Evolutionary conservation across 2,888 invertebrate species (phyloP).

Genomic region (Folsomia manolachei): DNA sequence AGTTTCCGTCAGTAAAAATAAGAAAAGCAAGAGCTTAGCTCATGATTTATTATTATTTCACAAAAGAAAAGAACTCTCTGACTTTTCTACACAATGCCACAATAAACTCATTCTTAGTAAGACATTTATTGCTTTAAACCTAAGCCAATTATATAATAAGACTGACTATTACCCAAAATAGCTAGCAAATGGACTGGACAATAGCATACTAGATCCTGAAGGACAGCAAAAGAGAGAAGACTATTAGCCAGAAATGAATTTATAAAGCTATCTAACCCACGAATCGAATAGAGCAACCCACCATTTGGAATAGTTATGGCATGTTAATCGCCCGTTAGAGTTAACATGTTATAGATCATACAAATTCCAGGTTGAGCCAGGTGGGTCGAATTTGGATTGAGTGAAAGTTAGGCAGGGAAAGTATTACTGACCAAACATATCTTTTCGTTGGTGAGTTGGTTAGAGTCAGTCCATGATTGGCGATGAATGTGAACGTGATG

Average conservation of each 20-base stretch:
- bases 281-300: too few relatives aligned
- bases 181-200: too few relatives aligned
- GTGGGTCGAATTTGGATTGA: too few relatives aligned
- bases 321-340: neutral
- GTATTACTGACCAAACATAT: too few relatives aligned
- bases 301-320: neutral
- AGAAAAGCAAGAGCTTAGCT: neutral
- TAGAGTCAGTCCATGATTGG: neutral
- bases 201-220: too few relatives aligned
- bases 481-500: neutral
- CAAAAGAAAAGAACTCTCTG: neutral
- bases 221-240: neutral
- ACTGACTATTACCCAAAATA: too few relatives aligned
- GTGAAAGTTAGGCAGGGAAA: neutral
- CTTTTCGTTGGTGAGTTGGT: neutral
- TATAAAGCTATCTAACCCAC: too few relatives aligned
- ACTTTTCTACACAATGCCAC: neutral
- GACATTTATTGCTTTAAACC: neutral
- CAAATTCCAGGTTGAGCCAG: too few relatives aligned
- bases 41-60: neutral
- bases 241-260: neutral
- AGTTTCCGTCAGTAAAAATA: too few relatives aligned
- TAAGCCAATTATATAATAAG: too few relatives aligned
- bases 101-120: neutral
- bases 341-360: too few relatives aligned